These are phyloP conservation scores for Clytia hemisphaerica DNA, from an alignment of 30 jellyfish, hydroid and myxozoan species.

Conservation along the genomic window DNA sequence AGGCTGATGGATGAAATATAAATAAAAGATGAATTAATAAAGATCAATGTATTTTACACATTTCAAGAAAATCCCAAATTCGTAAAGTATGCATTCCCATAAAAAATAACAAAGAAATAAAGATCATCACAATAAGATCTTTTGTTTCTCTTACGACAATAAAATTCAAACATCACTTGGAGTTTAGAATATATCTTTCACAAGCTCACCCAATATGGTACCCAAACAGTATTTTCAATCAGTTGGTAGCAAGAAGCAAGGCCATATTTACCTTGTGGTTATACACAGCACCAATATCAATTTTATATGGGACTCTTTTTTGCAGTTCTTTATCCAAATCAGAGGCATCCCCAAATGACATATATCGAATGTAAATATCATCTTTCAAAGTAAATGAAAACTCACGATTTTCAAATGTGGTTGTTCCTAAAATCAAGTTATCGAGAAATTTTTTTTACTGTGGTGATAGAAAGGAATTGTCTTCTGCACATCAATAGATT, in stretches of 20 bases:
- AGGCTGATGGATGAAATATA: constrained; percentile 41
- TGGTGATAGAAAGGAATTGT: neutral
- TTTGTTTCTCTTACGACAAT: neutral
- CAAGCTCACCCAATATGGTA: neutral
- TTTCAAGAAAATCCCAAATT: no score
- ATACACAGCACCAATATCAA: constrained; percentile 97
- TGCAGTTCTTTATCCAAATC: constrained; percentile 88
- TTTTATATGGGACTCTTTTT: constrained; percentile 79
- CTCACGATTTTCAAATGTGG: constrained; percentile 73
- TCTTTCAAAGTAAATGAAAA: constrained; percentile 89
- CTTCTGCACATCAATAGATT: no score
- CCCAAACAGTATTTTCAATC: neutral
- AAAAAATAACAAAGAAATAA: neutral
- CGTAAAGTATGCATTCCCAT: neutral
- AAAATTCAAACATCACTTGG: neutral
- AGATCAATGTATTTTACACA: neutral
- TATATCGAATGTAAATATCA: constrained; percentile 87
- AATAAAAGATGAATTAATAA: neutral
- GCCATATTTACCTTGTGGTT: constrained; percentile 50
- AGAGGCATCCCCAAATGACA: constrained; percentile 59
- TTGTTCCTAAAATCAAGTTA: no score
- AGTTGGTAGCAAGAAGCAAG: neutral
- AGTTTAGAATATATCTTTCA: neutral
- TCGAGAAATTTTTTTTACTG: neutral
- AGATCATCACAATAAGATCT: no score